phyloP scores from a whole-genome alignment of 1,140 invertebrate genomes.

The Galendromus occidentalis region DNA sequence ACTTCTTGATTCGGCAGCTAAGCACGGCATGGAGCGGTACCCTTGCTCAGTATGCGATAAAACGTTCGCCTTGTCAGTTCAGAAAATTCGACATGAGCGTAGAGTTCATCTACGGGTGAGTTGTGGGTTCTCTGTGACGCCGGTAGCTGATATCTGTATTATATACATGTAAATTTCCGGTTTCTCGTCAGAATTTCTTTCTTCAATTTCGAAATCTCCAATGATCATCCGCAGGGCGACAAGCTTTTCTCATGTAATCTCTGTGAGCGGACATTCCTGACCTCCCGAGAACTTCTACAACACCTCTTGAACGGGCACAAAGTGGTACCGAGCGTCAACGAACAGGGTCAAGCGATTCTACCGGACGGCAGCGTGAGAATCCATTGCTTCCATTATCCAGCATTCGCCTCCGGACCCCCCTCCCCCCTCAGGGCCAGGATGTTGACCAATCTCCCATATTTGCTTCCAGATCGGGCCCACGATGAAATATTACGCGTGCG shows the following conservation, averaged over 20 bases:
- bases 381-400: no score
- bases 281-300: background rate
- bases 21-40: background rate
- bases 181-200: no score
- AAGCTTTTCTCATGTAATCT: background rate
- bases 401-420: no score
- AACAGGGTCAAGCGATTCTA: background rate
- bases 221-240: no score
- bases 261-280: background rate
- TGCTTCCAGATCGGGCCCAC: constrained; percentile 1
- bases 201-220: no score
- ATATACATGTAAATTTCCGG: no score
- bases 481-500: constrained; percentile 4
- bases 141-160: no score
- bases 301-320: constrained; percentile 1
- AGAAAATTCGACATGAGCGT: background rate
- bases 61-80: background rate
- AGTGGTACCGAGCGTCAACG: background rate
- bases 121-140: background rate
- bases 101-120: background rate
- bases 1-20: background rate
- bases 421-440: no score
- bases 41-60: background rate
- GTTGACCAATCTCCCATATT: no score
- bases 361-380: background rate